Evolutionary conservation across 2,797 vertebrate species (phyloP).

Genomic region (Pangasius djambal): DNA sequence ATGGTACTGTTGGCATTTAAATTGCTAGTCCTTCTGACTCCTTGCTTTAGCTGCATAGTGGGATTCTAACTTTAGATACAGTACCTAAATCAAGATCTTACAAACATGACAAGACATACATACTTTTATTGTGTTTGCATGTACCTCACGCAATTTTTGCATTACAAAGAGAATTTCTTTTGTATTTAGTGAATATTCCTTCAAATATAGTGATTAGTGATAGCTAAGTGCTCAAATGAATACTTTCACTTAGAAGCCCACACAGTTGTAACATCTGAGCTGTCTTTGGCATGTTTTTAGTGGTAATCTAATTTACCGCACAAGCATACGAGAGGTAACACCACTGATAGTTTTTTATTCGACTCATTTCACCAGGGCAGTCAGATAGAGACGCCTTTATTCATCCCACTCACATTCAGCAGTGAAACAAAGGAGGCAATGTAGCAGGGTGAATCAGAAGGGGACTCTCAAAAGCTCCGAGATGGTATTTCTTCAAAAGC

Average conservation of each 20-base stretch:
- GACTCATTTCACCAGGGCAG: conserved; percentile 31
- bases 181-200: background rate
- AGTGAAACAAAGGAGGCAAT: conserved; percentile 54
- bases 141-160: background rate
- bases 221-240: background rate
- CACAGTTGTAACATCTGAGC: conserved; percentile 15
- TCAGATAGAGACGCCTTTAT: conserved; percentile 49
- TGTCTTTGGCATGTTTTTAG: conserved; percentile 40
- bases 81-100: background rate
- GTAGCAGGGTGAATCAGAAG: conserved; percentile 52
- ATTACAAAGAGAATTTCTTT: background rate
- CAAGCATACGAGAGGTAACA: background rate
- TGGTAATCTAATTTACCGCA: conserved; percentile 43
- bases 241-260: background rate
- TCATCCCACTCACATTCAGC: conserved; percentile 32
- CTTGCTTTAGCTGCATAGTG: background rate
- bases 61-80: background rate
- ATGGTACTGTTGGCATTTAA: conserved; percentile 7
- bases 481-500: conserved; percentile 56
- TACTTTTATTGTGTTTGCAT: background rate
- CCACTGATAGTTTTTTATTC: conserved; percentile 39
- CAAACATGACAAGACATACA: background rate
- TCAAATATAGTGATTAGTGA: background rate
- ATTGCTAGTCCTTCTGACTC: conserved; percentile 1
- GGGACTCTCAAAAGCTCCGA: conserved; percentile 45